phyloP scores from a whole-genome alignment of 2,797 vertebrate species.

The Macropodus opercularis region DNA sequence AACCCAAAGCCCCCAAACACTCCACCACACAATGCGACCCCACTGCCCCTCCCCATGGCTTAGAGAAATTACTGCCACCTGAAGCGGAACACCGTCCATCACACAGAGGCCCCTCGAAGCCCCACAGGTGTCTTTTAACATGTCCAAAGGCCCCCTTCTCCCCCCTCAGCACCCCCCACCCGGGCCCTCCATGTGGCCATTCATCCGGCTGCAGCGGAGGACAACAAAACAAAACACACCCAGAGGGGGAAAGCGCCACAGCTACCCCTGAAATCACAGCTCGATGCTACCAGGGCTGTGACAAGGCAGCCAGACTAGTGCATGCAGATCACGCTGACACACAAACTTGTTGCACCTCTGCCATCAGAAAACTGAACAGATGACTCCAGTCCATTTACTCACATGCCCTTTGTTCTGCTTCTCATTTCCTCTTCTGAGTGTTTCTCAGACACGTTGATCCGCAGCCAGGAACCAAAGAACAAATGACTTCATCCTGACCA shows the following conservation, averaged over 20 bases:
- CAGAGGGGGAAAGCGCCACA: conserved; percentile 56
- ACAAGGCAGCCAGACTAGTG: conserved; percentile 38
- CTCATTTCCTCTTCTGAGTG: conserved; percentile 9
- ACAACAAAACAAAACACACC: conserved; percentile 78
- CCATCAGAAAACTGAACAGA: conserved; percentile 11
- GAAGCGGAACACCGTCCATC: conserved; percentile 81
- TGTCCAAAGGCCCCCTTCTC: conserved; percentile 56
- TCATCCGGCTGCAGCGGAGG: conserved; percentile 66
- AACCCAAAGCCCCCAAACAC: no score
- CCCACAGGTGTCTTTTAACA: conserved; percentile 80
- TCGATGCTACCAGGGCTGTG: conserved; percentile 31
- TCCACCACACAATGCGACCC: conserved; percentile 37
- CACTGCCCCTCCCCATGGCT: conserved; percentile 48
- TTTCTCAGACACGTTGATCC: conserved; percentile 26
- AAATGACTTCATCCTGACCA: conserved; percentile 40
- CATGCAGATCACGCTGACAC: conserved; percentile 13
- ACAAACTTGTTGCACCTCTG: neutral
- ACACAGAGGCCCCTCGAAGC: conserved; percentile 70
- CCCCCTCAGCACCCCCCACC: no score
- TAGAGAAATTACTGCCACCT: conserved; percentile 79
- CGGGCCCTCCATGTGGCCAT: conserved; percentile 69
- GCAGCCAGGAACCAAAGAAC: conserved; percentile 34
- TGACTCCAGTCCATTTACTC: conserved; percentile 20
- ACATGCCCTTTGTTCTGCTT: conserved; percentile 16
- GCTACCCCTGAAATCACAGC: conserved; percentile 49